phyloP scores from a whole-genome alignment of 1,140 invertebrate species.

The Drosophila setifemur region DNA sequence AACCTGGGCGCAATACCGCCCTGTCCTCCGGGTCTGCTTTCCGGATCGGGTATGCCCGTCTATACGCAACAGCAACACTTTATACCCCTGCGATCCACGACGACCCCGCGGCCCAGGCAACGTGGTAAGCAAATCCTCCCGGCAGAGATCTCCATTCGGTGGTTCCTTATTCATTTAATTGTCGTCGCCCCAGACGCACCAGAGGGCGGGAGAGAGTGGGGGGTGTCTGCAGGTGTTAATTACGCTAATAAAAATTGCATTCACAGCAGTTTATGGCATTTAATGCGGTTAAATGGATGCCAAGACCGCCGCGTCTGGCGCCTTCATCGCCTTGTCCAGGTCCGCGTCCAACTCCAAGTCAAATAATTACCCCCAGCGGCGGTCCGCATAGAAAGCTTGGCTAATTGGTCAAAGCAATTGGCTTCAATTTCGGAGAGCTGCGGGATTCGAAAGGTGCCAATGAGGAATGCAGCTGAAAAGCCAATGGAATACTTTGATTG shows the following conservation, averaged over 20 bases:
- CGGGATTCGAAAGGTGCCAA: slow-evolving; percentile 29
- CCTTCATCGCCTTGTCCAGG: slow-evolving; percentile 41
- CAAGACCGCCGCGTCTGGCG: slow-evolving; percentile 27
- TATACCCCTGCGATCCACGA: slow-evolving; percentile 65
- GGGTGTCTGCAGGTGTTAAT: slow-evolving; percentile 63
- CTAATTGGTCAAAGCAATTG: slow-evolving; percentile 57
- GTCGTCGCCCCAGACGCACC: slow-evolving; percentile 25
- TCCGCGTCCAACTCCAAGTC: slow-evolving; percentile 9
- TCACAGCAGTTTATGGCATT: slow-evolving; percentile 63
- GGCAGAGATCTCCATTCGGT: neutral
- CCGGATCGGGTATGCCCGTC: slow-evolving; percentile 55
- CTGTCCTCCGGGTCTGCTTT: slow-evolving; percentile 65
- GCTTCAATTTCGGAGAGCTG: slow-evolving; percentile 12
- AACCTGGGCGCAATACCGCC: slow-evolving; percentile 71
- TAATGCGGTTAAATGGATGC: slow-evolving; percentile 63
- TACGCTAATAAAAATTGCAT: slow-evolving; percentile 74
- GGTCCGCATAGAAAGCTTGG: slow-evolving; percentile 55
- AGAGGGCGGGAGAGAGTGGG: neutral
- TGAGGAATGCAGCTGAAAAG: neutral
- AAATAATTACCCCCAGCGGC: slow-evolving; percentile 54
- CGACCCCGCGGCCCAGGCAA: slow-evolving; percentile 59
- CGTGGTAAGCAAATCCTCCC: slow-evolving; percentile 62
- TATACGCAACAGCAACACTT: slow-evolving; percentile 68
- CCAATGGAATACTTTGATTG: neutral
- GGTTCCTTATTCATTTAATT: slow-evolving; percentile 45